phyloP scores from a whole-genome alignment of 2,113 vertebrate species.

The Pituophis catenifer region DNA sequence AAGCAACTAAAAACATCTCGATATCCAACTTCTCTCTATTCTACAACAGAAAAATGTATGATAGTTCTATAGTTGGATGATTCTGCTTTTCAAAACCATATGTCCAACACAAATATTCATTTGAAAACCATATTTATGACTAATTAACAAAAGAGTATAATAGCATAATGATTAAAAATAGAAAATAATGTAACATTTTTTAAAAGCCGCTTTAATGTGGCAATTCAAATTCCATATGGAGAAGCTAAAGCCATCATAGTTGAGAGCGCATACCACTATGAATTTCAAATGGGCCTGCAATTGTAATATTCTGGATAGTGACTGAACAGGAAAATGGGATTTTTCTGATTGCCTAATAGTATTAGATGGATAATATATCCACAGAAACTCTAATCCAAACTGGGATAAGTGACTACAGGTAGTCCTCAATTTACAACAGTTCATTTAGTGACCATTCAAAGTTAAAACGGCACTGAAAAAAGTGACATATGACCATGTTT shows the following conservation, averaged over 20 bases:
- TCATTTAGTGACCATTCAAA: too few species aligned
- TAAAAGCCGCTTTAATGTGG: not conserved
- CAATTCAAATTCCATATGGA: not conserved
- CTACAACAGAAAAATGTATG: not conserved
- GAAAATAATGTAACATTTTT: not conserved
- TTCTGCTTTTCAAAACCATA: not conserved
- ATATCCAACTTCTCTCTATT: not conserved
- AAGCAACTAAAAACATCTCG: constrained; percentile 14
- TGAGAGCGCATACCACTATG: not conserved
- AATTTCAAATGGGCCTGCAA: not conserved
- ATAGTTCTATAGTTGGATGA: not conserved
- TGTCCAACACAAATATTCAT: fast-evolving
- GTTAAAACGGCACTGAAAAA: too few species aligned
- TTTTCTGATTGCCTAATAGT: not conserved
- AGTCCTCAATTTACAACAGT: too few species aligned
- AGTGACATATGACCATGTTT: too few species aligned
- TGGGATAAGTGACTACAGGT: not conserved
- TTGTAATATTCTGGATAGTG: not conserved
- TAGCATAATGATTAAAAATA: not conserved
- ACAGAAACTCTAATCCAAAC: not conserved
- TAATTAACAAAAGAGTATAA: not conserved
- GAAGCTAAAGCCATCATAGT: not conserved
- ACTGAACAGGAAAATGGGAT: not conserved
- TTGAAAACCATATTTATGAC: not conserved
- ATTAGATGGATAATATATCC: not conserved